Evolutionary conservation across 2,797 vertebrate genomes (phyloP), one percentile per base, ranked within the genome.

Genomic region (Selene dorsalis): DNA sequence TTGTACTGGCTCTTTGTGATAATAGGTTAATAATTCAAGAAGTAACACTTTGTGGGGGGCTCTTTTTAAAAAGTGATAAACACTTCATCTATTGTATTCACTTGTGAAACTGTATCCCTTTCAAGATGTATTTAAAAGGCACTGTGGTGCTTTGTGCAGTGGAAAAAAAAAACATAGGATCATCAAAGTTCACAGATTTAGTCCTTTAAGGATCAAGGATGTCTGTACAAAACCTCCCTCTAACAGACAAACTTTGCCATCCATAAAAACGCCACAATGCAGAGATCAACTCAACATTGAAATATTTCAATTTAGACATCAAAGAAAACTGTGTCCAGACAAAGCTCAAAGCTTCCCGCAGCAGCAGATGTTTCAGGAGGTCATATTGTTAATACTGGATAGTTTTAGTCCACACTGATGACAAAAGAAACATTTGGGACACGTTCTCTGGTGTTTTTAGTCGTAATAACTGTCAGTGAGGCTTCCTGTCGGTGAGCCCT

Each of bases 391-490:
- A 64, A 55, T 69, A 45, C 59, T n/a, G 4, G 26, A 50, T 26
- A 12, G 0, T 24, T 65, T 4, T 68, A 43, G 22, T 55, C 13
- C 30, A 69, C 5, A 1, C 13, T 77, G 1, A 61, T 63, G 16
- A 24, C 47, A 50, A 24, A n/a, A 72, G 38, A 75, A 74, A 67
- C n/a, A 56, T 52, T 30, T 80, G 11, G 10, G 68, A 39, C 22
- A 1, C 77, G 39, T 68, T 72, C 35, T 65, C 6, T 26, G n/a
- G n/a, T 24, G 56, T 68, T 81, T n/a, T 73, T 22, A 63, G 66
- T 69, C 22, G 20, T 24, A 76, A 30, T 62, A 84, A 58, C 73
- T 68, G 69, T 67, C 65, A 30, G 16, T 35, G 32, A 35, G 32
- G 30, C 30, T 30, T 22, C 9, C 61, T 57, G 60, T 48, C 75